A percentile compares a stretch with the other conserved stretches of the same genome.
Conservation (phyloP, 2,113 vertebrate species). For the Pogona vitticeps region DNA sequence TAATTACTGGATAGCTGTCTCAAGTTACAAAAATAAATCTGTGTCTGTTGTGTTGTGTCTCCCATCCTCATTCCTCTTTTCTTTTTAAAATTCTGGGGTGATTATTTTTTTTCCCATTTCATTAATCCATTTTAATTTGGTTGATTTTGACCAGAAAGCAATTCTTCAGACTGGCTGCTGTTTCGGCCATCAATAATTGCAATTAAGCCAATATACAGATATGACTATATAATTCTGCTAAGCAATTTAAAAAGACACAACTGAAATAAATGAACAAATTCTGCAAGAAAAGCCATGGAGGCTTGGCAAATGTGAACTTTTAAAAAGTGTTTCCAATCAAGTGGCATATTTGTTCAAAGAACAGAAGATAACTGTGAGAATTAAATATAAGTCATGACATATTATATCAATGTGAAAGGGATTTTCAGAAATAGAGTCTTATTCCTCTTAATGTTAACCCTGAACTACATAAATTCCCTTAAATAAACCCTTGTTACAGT, state of each 20-base stretch:
- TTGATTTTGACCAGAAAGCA: conserved; percentile 64
- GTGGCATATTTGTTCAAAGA: conserved; percentile 8
- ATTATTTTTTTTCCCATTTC: conserved; percentile 53
- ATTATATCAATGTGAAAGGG: no score
- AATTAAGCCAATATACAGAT: conserved; percentile 69
- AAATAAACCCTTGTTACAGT: background rate
- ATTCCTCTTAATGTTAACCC: conserved; percentile 12
- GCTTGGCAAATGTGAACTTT: conserved; percentile 37
- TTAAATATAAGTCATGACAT: background rate
- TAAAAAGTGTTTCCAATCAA: conserved; percentile 8
- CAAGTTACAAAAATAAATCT: conserved; percentile 28
- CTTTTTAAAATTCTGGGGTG: conserved; percentile 43
- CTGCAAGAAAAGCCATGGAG: conserved; percentile 52
- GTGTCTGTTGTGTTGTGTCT: background rate
- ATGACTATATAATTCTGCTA: conserved; percentile 54
- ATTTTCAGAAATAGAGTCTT: background rate
- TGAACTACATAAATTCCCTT: fast-evolving
- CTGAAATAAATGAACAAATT: conserved; percentile 59
- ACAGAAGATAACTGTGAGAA: conserved; percentile 29
- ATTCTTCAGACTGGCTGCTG: conserved; percentile 57
- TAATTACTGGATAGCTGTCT: conserved; percentile 24
- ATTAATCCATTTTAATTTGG: conserved; percentile 46
- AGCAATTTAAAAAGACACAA: conserved; percentile 71
- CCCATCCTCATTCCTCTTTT: no score
- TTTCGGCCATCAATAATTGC: conserved; percentile 73